Evolutionary conservation across 2,888 invertebrate species (phyloP), one percentile per base, ranked within the genome.

Genomic region (Acanthopleura granulata): DNA sequence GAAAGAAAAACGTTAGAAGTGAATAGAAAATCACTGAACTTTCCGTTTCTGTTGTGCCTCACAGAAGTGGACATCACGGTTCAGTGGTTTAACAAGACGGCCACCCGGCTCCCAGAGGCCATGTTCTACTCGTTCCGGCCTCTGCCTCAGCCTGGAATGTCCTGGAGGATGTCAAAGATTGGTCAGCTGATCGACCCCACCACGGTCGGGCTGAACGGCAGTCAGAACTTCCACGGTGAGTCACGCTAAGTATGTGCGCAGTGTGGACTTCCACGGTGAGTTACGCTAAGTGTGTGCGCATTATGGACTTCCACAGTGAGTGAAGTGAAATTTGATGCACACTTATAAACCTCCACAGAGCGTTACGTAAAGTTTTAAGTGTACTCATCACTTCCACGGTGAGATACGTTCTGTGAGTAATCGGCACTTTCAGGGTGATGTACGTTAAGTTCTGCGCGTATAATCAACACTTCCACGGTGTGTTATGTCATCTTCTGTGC

Each of bases 191-290:
- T 88, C 22, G 85, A 87, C 75, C 88, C 87, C 11, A 73, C 76
- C 16, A 81, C 81, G 74, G 87, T 87, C 16, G 77, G 87, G 16
- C 76, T 83, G 40, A 88, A 88, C 81, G 88, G 88, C n/a, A 87
- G 87, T 66, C 86, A 87, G 75, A 84, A 86, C 82, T 80, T 85
- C 22, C 88, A 88, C 78, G 87, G 88, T 87, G 75, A 77, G 82
- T 79, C 9, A 57, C 40, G 9, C 9, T 9, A 40, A 40, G 40
- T 40, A 40, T 40, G 40, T 40, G 40, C 40, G 40, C 40, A 40
- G 40, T 9, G 4, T 6, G 40, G 4, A 40, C 40, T 40, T 40
- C 40, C 40, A 40, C 40, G 40, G 40, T 40, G 40, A 40, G 40
- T 40, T 40, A 40, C 40, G 9, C 9, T 9, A 40, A 40, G 40